Conservation (phyloP, 1,140 invertebrate species). For the Wiebesia pumilae region DNA sequence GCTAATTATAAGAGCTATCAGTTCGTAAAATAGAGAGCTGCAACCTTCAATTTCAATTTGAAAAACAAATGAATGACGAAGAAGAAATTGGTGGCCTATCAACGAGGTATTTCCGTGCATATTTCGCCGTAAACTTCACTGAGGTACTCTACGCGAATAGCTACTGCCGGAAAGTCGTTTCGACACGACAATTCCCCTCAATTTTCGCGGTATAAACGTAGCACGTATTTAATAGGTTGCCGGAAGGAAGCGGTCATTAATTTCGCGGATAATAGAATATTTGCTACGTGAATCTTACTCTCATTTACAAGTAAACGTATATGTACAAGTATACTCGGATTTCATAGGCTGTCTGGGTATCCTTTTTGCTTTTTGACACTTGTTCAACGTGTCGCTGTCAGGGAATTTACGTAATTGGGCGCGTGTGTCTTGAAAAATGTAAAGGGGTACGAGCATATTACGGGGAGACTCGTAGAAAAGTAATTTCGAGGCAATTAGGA, state of each 20-base stretch:
- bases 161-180: neutral
- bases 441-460: neutral
- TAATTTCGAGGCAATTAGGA: slow-evolving; percentile 9
- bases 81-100: neutral
- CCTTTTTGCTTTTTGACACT: neutral
- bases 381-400: neutral
- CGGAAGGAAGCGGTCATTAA: slow-evolving; percentile 35
- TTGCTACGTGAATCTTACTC: neutral
- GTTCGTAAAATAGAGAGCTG: neutral
- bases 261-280: slow-evolving; percentile 24
- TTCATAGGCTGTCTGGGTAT: neutral
- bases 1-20: neutral
- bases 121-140: neutral
- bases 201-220: slow-evolving; percentile 10
- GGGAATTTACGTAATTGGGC: neutral
- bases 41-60: neutral
- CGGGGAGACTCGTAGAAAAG: neutral
- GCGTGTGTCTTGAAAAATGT: neutral
- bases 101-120: neutral
- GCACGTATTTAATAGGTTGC: slow-evolving; percentile 37
- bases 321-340: no score
- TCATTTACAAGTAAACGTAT: neutral
- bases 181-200: neutral
- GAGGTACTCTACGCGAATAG: neutral
- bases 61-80: neutral